Conservation (phyloP, 2,888 invertebrate genomes). For the Drosophila lutescens region DNA sequence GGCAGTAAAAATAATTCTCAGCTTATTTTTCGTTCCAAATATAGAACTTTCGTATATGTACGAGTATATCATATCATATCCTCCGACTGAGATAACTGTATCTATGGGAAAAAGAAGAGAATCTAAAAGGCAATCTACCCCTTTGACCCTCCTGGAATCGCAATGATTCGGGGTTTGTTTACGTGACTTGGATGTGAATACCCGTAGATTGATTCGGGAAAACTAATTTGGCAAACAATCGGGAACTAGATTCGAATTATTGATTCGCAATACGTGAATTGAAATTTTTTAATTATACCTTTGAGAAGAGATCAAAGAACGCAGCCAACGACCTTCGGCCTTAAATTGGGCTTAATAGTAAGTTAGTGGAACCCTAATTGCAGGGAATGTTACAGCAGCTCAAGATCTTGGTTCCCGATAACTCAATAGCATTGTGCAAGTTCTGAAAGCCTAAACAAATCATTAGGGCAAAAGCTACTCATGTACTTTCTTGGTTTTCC, state of each 20-base stretch:
- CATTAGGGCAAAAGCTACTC: conserved; percentile 1
- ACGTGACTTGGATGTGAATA: conserved; percentile 31
- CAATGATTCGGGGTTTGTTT: neutral
- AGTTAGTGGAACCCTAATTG: conserved; percentile 29
- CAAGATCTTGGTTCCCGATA: conserved; percentile 19
- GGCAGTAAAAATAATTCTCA: conserved; percentile 11
- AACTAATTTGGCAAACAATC: conserved; percentile 18
- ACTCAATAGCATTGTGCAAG: conserved; percentile 8
- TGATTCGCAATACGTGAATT: conserved; percentile 36
- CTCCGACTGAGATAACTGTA: conserved; percentile 12
- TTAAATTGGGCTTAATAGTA: conserved; percentile 14
- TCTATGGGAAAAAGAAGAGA: neutral
- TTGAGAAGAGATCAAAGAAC: conserved; percentile 37
- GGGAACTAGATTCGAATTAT: conserved; percentile 10
- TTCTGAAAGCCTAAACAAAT: conserved; percentile 16
- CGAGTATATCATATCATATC: conserved; percentile 5
- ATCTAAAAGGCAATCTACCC: neutral
- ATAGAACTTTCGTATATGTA: neutral
- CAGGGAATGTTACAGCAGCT: conserved; percentile 1
- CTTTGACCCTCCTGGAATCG: neutral
- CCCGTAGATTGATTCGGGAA: conserved; percentile 10
- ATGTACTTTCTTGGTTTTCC: conserved; percentile 5
- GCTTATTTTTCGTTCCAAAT: neutral
- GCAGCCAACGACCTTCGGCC: conserved; percentile 18
- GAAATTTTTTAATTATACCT: conserved; percentile 28